These are phyloP conservation scores for Cyaniris semiargus DNA, from an alignment of 2,888 invertebrate genomes.

Conservation along the genomic window DNA sequence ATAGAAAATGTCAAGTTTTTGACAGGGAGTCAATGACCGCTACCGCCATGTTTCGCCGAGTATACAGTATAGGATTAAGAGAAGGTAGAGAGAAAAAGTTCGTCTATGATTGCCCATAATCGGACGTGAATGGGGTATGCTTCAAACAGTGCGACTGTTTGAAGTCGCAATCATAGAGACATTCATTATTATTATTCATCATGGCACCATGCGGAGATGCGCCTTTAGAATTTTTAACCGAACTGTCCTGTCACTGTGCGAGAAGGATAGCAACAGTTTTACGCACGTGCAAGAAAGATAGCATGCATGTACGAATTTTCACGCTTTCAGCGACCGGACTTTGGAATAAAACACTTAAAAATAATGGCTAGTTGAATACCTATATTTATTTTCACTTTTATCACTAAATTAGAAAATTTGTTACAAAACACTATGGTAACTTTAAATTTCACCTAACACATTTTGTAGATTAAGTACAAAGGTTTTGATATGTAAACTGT, in stretches of 20 bases:
- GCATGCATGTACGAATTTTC: background rate
- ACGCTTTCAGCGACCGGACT: background rate
- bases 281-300: background rate
- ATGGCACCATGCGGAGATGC: no score
- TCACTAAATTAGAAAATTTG: constrained; percentile 5
- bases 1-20: no score
- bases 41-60: no score
- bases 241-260: background rate
- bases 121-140: no score
- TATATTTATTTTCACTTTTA: constrained; percentile 15
- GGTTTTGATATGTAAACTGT: constrained; percentile 4
- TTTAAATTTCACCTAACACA: background rate
- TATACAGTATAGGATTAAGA: no score
- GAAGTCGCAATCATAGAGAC: no score
- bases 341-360: background rate
- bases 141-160: no score
- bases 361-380: background rate
- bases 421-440: constrained; percentile 9
- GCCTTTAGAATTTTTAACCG: no score
- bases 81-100: no score
- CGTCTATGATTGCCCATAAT: no score
- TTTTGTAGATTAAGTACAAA: constrained; percentile 6
- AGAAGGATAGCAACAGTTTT: background rate
- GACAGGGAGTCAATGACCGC: no score
- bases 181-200: no score